phyloP scores from a whole-genome alignment of 2,113 vertebrate genomes.

The Charadrius vociferus region DNA sequence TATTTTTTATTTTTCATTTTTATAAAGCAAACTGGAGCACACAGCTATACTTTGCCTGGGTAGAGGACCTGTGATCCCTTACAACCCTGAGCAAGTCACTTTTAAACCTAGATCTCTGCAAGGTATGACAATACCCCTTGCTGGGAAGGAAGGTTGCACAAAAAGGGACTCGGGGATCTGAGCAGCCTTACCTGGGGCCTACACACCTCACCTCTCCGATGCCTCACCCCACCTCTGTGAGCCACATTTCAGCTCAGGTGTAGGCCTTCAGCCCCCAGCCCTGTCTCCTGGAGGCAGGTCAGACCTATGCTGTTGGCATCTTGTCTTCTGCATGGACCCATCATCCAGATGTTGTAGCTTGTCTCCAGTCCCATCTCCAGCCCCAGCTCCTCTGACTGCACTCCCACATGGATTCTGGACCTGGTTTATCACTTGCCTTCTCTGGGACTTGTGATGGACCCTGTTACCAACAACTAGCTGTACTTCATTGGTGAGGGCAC shows the following conservation, averaged over 20 bases:
- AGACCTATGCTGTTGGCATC: background rate
- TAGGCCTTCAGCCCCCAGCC: background rate
- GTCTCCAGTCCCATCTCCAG: background rate
- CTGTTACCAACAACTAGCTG: background rate
- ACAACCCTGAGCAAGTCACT: background rate
- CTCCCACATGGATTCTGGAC: background rate
- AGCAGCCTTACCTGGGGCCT: background rate
- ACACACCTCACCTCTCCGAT: accelerated
- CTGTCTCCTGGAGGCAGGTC: background rate
- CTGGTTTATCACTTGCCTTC: too few species aligned
- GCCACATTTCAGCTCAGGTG: background rate
- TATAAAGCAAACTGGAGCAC: background rate
- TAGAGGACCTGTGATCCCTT: background rate
- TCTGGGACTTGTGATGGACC: background rate
- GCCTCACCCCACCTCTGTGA: background rate
- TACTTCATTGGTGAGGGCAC: background rate
- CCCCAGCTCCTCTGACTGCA: background rate
- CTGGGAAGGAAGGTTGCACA: too few species aligned
- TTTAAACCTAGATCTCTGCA: background rate
- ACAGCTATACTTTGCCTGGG: background rate
- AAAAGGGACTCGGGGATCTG: background rate
- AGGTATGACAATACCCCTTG: background rate
- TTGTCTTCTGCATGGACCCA: background rate
- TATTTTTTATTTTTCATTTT: background rate
- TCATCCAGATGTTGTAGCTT: background rate